Evolutionary conservation across 1,140 invertebrate species (phyloP), one percentile per base, ranked within the genome.

Genomic region (Spodoptera frugiperda): DNA sequence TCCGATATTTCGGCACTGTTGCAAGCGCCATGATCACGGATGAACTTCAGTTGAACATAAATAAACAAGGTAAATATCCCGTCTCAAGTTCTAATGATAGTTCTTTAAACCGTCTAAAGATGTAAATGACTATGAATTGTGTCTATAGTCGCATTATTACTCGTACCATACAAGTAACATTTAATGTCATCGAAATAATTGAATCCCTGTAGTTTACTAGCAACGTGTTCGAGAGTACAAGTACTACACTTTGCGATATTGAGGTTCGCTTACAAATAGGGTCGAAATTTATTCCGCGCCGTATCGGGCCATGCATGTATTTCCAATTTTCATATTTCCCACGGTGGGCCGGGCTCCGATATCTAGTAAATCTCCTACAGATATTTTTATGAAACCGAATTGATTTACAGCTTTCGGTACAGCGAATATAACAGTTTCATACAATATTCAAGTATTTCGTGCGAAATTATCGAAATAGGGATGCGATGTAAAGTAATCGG

Each of bases 321-420:
- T 89, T 89, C 90, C 90, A 92, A 92, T 92, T 91, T 92, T 91
- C 90, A 89, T 92, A 92, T 92, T 91, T 91, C 84, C 85, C 85
- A 80, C 84, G 85, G 82, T 80, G 84, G 82, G 78, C 78, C 85
- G 80, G 59, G 71, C 78, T 63, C 71, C 72, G 82, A 77, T 84
- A 87, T 86, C 83, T 84, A 85, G 79, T 88, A 89, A 88, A 90
- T 89, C 86, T 89, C 77, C 71, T 72, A 81, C 65, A 82, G 84
- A 86, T 89, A 89, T 90, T 91, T 86, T 89, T 87, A 84, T 84
- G 81, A 82, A 82, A 79, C 72, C 71, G 82, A 84, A 83, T 83
- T 84, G 85, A 87, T 85, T 85, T 85, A 87, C 78, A 76, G 78
- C 59, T 78, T 78, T 76, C 25, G 48, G 72, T 68, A 59, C 71